Base-by-base conservation (phyloP, 1,140 invertebrate genomes). In the Triops longicaudatus region DNA sequence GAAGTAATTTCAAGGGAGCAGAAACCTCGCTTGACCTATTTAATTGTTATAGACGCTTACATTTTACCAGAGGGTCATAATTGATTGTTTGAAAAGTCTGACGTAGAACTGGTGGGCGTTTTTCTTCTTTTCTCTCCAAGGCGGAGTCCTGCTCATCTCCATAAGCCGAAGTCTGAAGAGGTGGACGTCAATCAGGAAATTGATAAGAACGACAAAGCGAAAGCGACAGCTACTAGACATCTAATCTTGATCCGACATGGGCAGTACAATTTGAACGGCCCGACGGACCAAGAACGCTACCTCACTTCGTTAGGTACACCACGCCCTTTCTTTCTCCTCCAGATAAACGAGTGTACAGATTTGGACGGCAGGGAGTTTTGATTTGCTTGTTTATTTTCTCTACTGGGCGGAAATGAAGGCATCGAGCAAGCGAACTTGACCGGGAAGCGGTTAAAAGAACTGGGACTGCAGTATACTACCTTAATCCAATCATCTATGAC, bases 201-300 rank as follows among this genome's bases (percentile, higher is more conserved):
- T 22, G 80, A 81, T 31, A 78, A 80, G 72, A 44, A 83, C 63
- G 80, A 82, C 26, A 80, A 81, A 41, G 80, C 86, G 5, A 91
- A 87, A 79, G 85, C 93, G 1, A 95, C 88, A 82, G 91, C 91
- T 4, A 87, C 89, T 0, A 85, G 97, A 43, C 92, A 98, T 84
- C 83, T 99, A 41, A 88, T 99, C 79, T 87, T 99, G 7, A 92
- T 99, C 79, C 88, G 97, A 43, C 97, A 99, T 86, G 97, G 97
- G 0, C 96, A 99, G 82, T 99, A 98, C 82, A 89, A 95, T 80
- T 82, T 90, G 26, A 84, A 88, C 28, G 94, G 92, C 1, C 84
- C 85, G 71, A 88, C 84, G 22, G 96, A 98, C 84, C 84, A 86
- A n/a, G 90, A 94, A 41, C 87, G 91, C 82, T 85, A 85, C 73